Evolutionary conservation across 2,113 vertebrate genomes (phyloP).

Genomic region (Barbus barbus): DNA sequence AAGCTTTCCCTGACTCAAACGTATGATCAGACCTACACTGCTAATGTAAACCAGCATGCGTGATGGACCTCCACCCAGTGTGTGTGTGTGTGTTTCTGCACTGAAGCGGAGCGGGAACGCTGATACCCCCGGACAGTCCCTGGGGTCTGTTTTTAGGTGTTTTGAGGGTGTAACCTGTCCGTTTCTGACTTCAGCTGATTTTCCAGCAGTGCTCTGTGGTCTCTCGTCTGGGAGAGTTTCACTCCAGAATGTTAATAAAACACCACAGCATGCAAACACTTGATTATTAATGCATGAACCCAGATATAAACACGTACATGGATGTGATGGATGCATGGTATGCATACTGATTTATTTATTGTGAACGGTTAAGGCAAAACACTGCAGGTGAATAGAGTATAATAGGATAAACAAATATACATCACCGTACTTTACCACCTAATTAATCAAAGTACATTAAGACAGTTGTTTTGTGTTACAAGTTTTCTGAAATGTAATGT

Average conservation of each 20-base stretch:
- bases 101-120: not conserved
- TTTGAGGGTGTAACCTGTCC: slow-evolving; percentile 9
- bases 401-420: not conserved
- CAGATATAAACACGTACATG: not conserved
- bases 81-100: not conserved
- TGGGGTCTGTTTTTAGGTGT: not conserved
- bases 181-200: not conserved
- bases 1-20: slow-evolving; percentile 3
- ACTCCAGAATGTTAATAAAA: not conserved
- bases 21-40: not conserved
- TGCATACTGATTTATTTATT: not conserved
- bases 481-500: too few relatives aligned
- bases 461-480: too few relatives aligned
- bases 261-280: slow-evolving; percentile 10
- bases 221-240: slow-evolving; percentile 3
- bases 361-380: not conserved
- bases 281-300: slow-evolving; percentile 17
- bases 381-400: not conserved
- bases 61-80: slow-evolving; percentile 1
- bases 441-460: not conserved
- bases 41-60: slow-evolving; percentile 4
- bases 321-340: not conserved
- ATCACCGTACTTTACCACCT: not conserved
- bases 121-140: not conserved
- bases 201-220: not conserved